Base-by-base conservation (phyloP, 2,888 invertebrate species). In the Callyntrura guangdongensis region DNA sequence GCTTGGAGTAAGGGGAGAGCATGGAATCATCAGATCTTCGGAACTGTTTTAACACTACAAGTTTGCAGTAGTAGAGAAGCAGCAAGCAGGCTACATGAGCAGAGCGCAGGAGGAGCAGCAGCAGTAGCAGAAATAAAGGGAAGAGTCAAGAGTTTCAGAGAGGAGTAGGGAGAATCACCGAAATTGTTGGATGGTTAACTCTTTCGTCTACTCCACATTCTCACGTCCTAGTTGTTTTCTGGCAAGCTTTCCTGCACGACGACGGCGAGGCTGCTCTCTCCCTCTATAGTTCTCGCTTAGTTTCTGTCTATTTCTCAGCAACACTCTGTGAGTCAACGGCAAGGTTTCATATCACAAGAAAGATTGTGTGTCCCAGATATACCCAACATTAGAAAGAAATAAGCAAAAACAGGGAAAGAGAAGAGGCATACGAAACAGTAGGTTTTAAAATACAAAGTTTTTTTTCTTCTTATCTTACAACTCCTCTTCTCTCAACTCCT, bases 171-270 rank as follows among this genome's bases (percentile, higher is more conserved):
- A 90, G 90, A 86, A 90, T 91, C 89, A 86, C 53, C 72, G 89
- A 72, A 89, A 89, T 88, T 86, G 59, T 91, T 91, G 91, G 89
- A 87, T 88, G 89, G 81, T 81, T 85, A 91, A 91, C 91, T 90
- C 90, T 92, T 89, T 89, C 91, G 89, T 87, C 90, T 86, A 92
- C 90, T 91, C 91, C 88, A 91, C 91, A 92, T 90, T 86, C 92
- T 91, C 92, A 89, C 93, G 93, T 93, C 93, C 93, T 93, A 93
- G 93, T 93, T 93, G 92, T 92, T 92, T 92, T 92, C 93, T 93
- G 93, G 93, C 93, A 93, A 93, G 92, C 93, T 91, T 82, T 91
- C 88, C 91, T 89, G 92, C 92, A 92, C 91, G 91, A 92, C 92
- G 93, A 91, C 89, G 87, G 74, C 92, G 86, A 93, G 92, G 90